Evolutionary conservation across 1,140 invertebrate genomes (phyloP).

Genomic region (Patella vulgata): DNA sequence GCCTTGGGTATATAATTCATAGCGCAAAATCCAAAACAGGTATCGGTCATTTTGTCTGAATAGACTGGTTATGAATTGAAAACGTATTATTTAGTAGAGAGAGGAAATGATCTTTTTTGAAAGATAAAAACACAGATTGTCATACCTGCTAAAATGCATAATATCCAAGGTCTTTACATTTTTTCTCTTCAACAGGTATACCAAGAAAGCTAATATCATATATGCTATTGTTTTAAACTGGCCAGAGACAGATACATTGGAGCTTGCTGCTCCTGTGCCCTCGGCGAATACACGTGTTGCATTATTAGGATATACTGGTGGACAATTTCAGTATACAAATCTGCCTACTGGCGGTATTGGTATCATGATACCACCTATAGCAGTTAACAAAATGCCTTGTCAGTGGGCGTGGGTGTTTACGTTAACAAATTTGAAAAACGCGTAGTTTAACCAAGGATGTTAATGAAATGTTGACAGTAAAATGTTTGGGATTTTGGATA

Average conservation of each 20-base stretch:
- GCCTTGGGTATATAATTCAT: too few relatives aligned
- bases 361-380: constrained; percentile 43
- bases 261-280: constrained; percentile 37
- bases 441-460: too few relatives aligned
- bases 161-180: too few relatives aligned
- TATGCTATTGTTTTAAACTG: constrained; percentile 47
- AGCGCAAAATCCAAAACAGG: too few relatives aligned
- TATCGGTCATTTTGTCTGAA: too few relatives aligned
- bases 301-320: constrained; percentile 43
- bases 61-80: too few relatives aligned
- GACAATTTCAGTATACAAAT: constrained; percentile 30
- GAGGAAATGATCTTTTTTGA: too few relatives aligned
- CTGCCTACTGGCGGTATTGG: constrained; percentile 28
- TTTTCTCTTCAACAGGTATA: constrained; percentile 57
- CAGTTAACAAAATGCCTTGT: constrained; percentile 45
- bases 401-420: constrained; percentile 53
- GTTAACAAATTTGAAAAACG: constrained; percentile 24
- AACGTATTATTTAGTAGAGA: too few relatives aligned
- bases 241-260: constrained; percentile 32
- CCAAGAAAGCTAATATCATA: constrained; percentile 42
- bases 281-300: constrained; percentile 35
- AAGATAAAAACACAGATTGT: too few relatives aligned
- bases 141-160: too few relatives aligned
- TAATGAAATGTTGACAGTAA: too few relatives aligned
- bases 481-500: too few relatives aligned